phyloP scores from a whole-genome alignment of 2,113 vertebrate genomes.

The Vulpes ferrilata region DNA sequence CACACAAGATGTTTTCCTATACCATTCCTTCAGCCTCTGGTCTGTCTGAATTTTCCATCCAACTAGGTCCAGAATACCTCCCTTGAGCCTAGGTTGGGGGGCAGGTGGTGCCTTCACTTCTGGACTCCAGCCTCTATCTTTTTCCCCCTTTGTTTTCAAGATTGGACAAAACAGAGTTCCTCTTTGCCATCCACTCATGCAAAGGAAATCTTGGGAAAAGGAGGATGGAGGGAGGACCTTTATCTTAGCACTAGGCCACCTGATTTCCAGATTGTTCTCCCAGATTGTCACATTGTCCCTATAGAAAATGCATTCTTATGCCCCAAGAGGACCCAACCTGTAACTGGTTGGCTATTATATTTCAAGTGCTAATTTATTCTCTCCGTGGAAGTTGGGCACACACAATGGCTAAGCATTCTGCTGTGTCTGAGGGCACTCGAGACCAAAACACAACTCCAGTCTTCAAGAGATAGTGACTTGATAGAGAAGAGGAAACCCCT shows the following conservation, averaged over 20 bases:
- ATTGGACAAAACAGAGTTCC: background rate
- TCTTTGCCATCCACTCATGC: background rate
- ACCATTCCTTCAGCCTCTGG: background rate
- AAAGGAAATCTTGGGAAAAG: background rate
- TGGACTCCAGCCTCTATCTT: background rate
- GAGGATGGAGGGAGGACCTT: background rate
- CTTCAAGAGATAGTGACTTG: background rate
- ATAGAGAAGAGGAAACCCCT: background rate
- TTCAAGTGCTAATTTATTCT: background rate
- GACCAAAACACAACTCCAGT: background rate
- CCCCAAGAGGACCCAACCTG: background rate
- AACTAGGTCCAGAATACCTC: background rate
- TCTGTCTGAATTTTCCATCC: background rate
- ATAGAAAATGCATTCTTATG: background rate
- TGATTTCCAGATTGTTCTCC: background rate
- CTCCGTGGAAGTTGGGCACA: background rate
- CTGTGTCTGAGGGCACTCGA: background rate
- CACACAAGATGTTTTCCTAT: background rate
- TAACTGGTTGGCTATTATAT: background rate
- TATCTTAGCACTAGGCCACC: background rate
- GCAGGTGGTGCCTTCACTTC: background rate
- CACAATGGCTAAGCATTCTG: background rate
- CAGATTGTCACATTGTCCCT: background rate
- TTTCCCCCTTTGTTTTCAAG: background rate
- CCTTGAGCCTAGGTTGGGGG: background rate